These are phyloP conservation scores for Aythya baeri DNA, from an alignment of 2,113 vertebrate species.

Conservation along the genomic window DNA sequence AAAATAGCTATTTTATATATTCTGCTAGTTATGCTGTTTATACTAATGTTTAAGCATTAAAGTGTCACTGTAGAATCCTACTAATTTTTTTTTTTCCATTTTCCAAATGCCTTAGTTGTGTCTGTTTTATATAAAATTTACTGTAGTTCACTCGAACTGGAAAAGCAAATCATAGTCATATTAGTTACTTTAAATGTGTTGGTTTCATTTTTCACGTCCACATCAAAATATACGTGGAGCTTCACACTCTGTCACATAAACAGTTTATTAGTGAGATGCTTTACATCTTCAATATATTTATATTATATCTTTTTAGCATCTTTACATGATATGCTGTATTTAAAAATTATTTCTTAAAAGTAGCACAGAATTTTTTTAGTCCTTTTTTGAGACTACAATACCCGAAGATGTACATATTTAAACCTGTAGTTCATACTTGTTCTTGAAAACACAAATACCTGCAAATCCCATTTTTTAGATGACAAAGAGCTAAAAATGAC, in stretches of 20 bases:
- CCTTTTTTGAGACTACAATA: background rate
- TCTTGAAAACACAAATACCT: background rate
- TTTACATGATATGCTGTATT: background rate
- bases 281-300: background rate
- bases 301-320: background rate
- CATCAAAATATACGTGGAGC: background rate
- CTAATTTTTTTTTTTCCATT: background rate
- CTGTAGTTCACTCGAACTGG: background rate
- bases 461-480: background rate
- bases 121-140: background rate
- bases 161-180: background rate
- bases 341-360: background rate
- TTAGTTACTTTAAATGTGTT: background rate
- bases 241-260: background rate
- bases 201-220: background rate
- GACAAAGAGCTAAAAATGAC: background rate
- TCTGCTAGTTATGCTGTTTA: background rate
- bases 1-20: background rate
- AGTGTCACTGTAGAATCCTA: background rate
- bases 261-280: background rate
- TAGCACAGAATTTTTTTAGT: background rate
- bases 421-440: background rate
- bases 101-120: background rate
- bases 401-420: background rate
- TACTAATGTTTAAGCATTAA: background rate